These are phyloP conservation scores for Ciona savignyi DNA, from an alignment of 23 tunicate species.

Conservation along the genomic window DNA sequence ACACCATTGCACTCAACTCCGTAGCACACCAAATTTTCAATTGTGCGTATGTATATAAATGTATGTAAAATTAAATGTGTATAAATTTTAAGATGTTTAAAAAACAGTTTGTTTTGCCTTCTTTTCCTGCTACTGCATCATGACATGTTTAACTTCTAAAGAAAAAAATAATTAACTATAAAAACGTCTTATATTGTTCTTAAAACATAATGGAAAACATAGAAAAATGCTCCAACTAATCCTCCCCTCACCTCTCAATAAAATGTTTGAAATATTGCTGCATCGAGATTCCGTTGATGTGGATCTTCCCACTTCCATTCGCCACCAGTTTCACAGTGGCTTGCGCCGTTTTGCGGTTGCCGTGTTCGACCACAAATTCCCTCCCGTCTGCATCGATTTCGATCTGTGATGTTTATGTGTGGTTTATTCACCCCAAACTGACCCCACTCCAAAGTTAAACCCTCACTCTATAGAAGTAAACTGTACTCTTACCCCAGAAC, in stretches of 20 bases:
- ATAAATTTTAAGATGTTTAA: too few species aligned
- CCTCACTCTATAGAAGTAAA: too few species aligned
- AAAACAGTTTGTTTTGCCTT: too few species aligned
- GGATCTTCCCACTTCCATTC: slow-evolving; percentile 52
- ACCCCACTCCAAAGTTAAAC: too few species aligned
- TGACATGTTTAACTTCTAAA: slow-evolving; percentile 17
- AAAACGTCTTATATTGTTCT: too few species aligned
- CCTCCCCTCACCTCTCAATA: not conserved
- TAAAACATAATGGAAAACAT: too few species aligned
- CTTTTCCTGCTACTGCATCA: slow-evolving; percentile 60
- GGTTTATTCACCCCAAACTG: too few species aligned
- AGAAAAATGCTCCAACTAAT: slow-evolving; percentile 27
- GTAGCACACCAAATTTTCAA: too few species aligned
- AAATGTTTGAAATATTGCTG: not conserved
- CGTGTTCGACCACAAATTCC: slow-evolving; percentile 23
- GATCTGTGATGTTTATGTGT: slow-evolving; percentile 7
- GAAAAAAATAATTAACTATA: slow-evolving; percentile 34
- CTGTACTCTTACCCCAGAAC: too few species aligned
- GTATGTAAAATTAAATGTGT: too few species aligned
- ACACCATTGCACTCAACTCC: too few species aligned
- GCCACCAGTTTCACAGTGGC: slow-evolving; percentile 38
- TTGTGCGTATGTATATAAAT: too few species aligned
- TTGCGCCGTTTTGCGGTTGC: slow-evolving; percentile 57
- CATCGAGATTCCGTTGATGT: slow-evolving; percentile 35
- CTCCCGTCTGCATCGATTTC: slow-evolving; percentile 42